Evolutionary conservation across 2,113 vertebrate genomes (phyloP).

Genomic region (Elgaria multicarinata): DNA sequence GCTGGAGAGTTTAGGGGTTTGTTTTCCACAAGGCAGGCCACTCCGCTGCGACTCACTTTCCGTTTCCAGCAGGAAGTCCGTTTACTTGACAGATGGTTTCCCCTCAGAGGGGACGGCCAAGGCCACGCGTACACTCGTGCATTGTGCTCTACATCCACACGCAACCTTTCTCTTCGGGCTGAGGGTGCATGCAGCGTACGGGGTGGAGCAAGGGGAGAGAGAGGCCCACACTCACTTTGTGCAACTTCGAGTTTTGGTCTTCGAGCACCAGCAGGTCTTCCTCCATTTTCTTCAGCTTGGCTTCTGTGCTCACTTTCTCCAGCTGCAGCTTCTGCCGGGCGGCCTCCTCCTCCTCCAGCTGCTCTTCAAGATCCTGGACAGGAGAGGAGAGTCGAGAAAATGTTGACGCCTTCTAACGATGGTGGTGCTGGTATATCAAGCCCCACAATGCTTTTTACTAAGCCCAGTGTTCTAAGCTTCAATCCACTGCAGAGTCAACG

Average conservation of each 20-base stretch:
- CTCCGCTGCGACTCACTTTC: not conserved
- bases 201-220: fast-evolving
- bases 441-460: not conserved
- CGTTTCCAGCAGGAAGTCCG: not conserved
- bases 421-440: not conserved
- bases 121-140: no score
- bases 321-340: conserved; percentile 89
- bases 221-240: conserved; percentile 76
- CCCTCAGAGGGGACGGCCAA: not conserved
- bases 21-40: not conserved
- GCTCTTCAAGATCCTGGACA: conserved; percentile 87
- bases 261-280: conserved; percentile 79
- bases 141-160: no score
- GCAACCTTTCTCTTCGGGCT: not conserved
- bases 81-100: no score
- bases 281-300: conserved; percentile 87
- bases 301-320: conserved; percentile 89
- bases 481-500: not conserved
- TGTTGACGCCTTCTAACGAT: no score
- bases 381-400: not conserved
- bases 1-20: no score
- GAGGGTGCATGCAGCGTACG: fast-evolving
- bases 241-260: conserved; percentile 86
- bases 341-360: conserved; percentile 90
- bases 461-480: not conserved